Base-by-base conservation (phyloP, 2,888 invertebrate species). In the Gymnoscelis rufifasciata region DNA sequence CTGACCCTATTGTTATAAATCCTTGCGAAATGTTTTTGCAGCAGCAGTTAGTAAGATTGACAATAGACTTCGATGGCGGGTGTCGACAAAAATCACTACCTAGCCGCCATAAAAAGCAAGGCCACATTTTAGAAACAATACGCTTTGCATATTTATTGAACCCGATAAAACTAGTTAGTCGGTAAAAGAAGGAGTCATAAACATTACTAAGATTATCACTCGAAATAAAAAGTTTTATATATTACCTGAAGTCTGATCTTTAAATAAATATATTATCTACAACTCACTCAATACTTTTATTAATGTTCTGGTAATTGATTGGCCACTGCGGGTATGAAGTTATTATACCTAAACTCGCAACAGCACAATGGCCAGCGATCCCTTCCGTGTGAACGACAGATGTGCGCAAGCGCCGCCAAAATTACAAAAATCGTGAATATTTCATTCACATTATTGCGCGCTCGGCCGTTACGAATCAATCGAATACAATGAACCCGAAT, bases 381-480 rank as follows among this genome's bases (percentile, higher is more conserved):
- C 81, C 79, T 80, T 78, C 78, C 77, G 79, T 77, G 78, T 74
- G 76, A 77, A 71, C 81, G 86, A 81, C 86, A 87, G 88, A 83
- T 88, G 87, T 81, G 78, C 77, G 76, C 60, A 52, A 64, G 67
- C 76, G 74, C 65, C 70, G 68, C 56, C 71, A 71, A 78, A 83
- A 79, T 83, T 83, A 81, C 73, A 75, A 78, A 87, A 82, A 82
- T 83, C 74, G 81, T 84, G 88, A 87, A 88, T 88, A 87, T 88
- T 86, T 81, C 78, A 78, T 82, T 80, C 78, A 71, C 76, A 83
- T 86, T 83, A 87, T 78, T 74, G 70, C 74, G 71, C 79, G 71
- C 71, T 88, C 78, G 88, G 79, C 87, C 88, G 88, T 88, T 88
- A 87, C 88, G 79, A 88, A 88, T 88, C 87, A 82, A 81, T 80